These are phyloP conservation scores for Hyperoodon ampullatus DNA, from an alignment of 2,113 vertebrate genomes.

Conservation along the genomic window DNA sequence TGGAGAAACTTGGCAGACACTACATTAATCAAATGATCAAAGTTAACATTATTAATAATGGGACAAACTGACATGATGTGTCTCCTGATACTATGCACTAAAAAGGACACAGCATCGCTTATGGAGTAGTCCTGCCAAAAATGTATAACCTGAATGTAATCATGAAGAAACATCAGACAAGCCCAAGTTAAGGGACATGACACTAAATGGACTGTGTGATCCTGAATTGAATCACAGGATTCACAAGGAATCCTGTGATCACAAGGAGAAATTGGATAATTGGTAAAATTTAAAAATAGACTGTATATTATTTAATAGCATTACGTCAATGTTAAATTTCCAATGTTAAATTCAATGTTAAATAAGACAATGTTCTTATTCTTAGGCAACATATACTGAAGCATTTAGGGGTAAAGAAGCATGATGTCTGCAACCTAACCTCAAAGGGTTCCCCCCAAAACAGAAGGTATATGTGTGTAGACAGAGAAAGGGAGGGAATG, in stretches of 20 bases:
- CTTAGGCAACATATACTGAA: slow-evolving; percentile 13
- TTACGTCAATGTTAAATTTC: neutral
- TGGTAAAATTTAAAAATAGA: slow-evolving; percentile 18
- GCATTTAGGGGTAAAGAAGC: neutral
- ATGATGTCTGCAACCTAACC: neutral
- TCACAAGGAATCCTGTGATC: neutral
- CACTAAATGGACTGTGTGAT: neutral
- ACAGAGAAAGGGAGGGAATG: neutral
- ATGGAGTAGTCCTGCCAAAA: neutral
- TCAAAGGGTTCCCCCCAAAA: neutral
- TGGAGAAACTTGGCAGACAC: neutral
- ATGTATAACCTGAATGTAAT: neutral
- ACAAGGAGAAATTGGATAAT: neutral
- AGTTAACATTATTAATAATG: neutral
- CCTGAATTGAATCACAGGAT: neutral
- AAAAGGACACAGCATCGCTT: neutral
- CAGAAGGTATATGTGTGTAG: neutral
- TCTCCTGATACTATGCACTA: neutral
- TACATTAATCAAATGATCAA: slow-evolving; percentile 33
- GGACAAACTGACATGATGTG: neutral
- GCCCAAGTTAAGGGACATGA: neutral
- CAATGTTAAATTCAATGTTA: neutral
- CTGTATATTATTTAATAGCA: neutral
- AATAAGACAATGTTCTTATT: neutral
- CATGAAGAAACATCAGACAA: neutral